Conservation (phyloP, 92 coral and sea anemone species). For the Heliopora coerulea region DNA sequence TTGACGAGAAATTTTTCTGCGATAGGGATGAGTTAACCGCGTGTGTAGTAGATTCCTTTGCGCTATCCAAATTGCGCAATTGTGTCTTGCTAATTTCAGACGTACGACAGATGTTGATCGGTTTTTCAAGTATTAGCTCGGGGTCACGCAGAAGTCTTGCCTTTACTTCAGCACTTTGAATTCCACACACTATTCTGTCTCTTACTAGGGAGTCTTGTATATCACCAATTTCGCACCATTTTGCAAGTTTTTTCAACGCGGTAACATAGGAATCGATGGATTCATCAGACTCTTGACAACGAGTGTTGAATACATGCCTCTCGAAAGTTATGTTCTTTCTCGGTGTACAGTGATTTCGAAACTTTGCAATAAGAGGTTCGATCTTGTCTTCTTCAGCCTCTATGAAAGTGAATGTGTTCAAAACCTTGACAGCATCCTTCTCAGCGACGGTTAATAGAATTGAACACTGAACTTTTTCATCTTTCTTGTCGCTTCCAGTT, state of each 20-base stretch:
- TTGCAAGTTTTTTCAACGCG: constrained; percentile 38
- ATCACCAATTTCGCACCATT: constrained; percentile 14
- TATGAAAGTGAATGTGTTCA: constrained; percentile 36
- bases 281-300: constrained; percentile 36
- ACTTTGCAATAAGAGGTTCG: constrained; percentile 34
- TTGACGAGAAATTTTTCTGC: not conserved
- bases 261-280: constrained; percentile 38
- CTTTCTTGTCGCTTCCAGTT: constrained; percentile 40
- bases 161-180: constrained; percentile 15
- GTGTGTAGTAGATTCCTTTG: not conserved
- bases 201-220: not conserved
- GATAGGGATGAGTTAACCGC: not conserved
- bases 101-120: constrained; percentile 27
- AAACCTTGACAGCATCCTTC: constrained; percentile 43
- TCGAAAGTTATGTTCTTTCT: constrained; percentile 45
- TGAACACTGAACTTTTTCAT: constrained; percentile 43
- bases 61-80: not conserved
- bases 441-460: constrained; percentile 38
- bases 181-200: not conserved
- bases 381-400: constrained; percentile 42
- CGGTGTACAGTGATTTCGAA: constrained; percentile 44
- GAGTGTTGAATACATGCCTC: constrained; percentile 42
- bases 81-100: constrained; percentile 10
- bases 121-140: constrained; percentile 9
- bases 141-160: constrained; percentile 8